Evolutionary conservation across 2,888 invertebrate genomes (phyloP), one percentile per base, ranked within the genome.

Genomic region (Hyposoter didymator): DNA sequence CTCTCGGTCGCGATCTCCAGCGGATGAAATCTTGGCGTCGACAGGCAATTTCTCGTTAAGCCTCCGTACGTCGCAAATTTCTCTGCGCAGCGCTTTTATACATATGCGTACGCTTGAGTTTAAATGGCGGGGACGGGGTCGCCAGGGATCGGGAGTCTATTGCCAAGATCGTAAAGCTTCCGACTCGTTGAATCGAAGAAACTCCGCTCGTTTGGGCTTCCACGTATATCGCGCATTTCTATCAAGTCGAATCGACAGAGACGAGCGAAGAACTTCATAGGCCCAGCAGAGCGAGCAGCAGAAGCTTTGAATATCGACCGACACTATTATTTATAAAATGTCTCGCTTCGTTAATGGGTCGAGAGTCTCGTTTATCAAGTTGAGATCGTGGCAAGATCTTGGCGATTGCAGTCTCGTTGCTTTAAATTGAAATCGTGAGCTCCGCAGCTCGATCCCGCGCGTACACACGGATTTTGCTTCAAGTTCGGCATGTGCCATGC

Each of bases 341-440:
- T 91, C 66, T 52, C 89, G 89, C 89, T 84, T 87, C 87, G 88
- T 90, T 92, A 91, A 91, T 90, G 87, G 80, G 79, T 83, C 84
- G 84, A 78, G 67, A 81, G 85, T 86, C 88, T 87, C 89, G 89
- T 88, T 85, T 88, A 87, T 86, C 87, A 88, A 82, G 64, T 49
- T 73, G 87, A 89, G 86, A 87, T 83, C 85, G 67, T 55, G 75
- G 43, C 43, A 19, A 78, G 82, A 84, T 79, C 62, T 59, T 62
- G n/a, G 64, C 89, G 89, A 92, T 91, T 85, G 73, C 73, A 28
- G 89, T 90, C 88, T 17, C 89, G 88, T 85, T 89, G 87, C 88
- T 89, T 89, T 89, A 88, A 92, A 92, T 92, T 92, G 91, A 92
- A 92, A 91, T 90, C 90, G 90, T 87, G 88, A 67, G 67, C 43